phyloP scores from a whole-genome alignment of 1,140 invertebrate species.

The Bombus sibiricus region DNA sequence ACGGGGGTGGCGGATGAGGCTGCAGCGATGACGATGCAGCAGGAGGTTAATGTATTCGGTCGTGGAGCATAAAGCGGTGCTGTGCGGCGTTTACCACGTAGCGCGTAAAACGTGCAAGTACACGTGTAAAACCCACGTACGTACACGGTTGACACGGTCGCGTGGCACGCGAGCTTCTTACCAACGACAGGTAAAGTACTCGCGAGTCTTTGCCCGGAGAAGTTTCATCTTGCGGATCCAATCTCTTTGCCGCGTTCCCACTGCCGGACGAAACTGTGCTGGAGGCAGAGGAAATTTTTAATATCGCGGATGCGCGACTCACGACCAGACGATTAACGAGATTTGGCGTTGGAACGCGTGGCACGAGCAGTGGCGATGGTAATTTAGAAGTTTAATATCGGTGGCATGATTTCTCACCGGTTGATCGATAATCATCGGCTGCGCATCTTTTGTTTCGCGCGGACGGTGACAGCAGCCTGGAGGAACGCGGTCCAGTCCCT shows the following conservation, averaged over 20 bases:
- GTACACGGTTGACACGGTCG: constrained; percentile 30
- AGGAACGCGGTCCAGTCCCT: constrained; percentile 16
- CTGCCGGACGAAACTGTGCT: no score
- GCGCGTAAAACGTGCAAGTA: constrained; percentile 51
- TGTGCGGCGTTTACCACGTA: constrained; percentile 36
- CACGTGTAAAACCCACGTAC: constrained; percentile 48
- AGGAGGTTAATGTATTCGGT: constrained; percentile 58
- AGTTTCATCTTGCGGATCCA: no score
- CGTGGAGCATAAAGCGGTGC: constrained; percentile 51
- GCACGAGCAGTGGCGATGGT: background rate
- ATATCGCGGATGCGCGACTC: no score
- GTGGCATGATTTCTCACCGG: constrained; percentile 19
- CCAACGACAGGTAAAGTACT: background rate
- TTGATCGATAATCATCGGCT: constrained; percentile 25
- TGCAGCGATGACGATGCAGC: background rate
- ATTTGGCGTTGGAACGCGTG: no score
- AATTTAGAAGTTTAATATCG: constrained; percentile 45
- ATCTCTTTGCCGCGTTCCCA: no score
- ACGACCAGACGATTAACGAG: no score
- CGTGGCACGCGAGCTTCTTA: constrained; percentile 43
- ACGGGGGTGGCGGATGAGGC: background rate
- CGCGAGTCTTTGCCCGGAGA: background rate
- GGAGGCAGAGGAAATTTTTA: no score
- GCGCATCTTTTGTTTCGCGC: constrained; percentile 33
- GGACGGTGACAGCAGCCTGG: background rate